A percentile compares a stretch with the other conserved stretches of the same genome.
Conservation (phyloP, 2,113 vertebrate species). For the Oncorhynchus clarkii region DNA sequence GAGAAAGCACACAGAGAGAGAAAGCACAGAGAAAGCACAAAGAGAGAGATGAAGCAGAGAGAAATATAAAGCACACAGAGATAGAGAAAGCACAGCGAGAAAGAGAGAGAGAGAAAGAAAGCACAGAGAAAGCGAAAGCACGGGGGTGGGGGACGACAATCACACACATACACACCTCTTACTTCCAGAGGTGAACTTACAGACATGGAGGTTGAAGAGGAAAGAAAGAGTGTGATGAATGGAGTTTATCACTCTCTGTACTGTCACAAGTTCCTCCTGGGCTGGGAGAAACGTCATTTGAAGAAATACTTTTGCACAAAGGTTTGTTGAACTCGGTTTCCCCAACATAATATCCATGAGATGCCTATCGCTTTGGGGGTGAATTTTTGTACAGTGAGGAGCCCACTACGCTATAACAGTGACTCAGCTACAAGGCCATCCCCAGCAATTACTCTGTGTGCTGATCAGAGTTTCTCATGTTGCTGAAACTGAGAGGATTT, state of each 20-base stretch:
- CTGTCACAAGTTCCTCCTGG: too few relatives aligned
- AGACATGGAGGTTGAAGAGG: background rate
- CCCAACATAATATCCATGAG: background rate
- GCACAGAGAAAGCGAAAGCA: too few relatives aligned
- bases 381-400: background rate
- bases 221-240: background rate
- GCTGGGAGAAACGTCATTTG: too few relatives aligned
- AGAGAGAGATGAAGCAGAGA: too few relatives aligned
- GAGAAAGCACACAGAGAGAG: too few relatives aligned
- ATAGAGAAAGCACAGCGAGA: too few relatives aligned
- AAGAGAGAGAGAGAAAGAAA: too few relatives aligned
- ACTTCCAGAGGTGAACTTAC: background rate
- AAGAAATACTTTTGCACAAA: too few relatives aligned
- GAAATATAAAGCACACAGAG: too few relatives aligned
- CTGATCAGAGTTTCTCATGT: background rate
- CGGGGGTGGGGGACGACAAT: too few relatives aligned
- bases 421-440: background rate
- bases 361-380: background rate
- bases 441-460: background rate
- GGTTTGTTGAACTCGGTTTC: too few relatives aligned
- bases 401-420: background rate
- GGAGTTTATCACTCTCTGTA: background rate
- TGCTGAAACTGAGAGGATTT: background rate
- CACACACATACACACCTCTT: background rate
- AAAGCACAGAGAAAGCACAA: too few relatives aligned